A percentile compares a stretch with the other conserved stretches of the same genome.
Conservation (phyloP, 2,797 vertebrate genomes). For the Dermochelys coriacea region DNA sequence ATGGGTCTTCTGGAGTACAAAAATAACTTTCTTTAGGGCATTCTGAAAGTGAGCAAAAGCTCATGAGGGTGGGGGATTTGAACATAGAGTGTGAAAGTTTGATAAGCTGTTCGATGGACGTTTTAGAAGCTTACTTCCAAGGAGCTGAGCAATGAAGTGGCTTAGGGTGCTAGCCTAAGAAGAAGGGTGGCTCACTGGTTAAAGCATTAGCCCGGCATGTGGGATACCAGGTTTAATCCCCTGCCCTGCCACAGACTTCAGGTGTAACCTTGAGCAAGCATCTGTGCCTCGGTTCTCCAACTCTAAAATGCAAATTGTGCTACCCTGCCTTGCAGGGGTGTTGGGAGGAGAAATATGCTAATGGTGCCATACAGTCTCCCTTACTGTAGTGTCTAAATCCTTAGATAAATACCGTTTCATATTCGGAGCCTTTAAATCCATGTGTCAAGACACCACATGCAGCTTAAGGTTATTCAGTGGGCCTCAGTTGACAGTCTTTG, state of each 20-base stretch:
- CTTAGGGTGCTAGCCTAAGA: not conserved
- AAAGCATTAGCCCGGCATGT: not conserved
- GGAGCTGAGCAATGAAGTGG: not conserved
- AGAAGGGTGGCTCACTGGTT: not conserved
- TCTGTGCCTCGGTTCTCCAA: not conserved
- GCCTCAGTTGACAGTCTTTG: not conserved
- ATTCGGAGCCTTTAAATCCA: not conserved
- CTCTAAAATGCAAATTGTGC: too few relatives aligned
- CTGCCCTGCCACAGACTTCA: not conserved
- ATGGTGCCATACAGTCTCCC: too few relatives aligned
- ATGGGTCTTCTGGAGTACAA: not conserved
- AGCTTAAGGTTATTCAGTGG: not conserved
- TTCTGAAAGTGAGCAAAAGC: not conserved
- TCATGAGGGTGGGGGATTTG: too few relatives aligned
- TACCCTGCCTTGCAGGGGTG: too few relatives aligned
- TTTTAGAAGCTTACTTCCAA: not conserved
- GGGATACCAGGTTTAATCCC: not conserved
- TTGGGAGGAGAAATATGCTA: too few relatives aligned
- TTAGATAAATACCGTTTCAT: too few relatives aligned
- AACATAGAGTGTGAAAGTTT: too few relatives aligned
- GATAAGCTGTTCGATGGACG: not conserved
- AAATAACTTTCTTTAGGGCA: not conserved
- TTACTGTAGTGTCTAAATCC: too few relatives aligned
- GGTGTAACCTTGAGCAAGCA: too few relatives aligned
- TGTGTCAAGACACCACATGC: not conserved